A percentile compares a stretch with the other conserved stretches of the same genome.
These are phyloP conservation scores for Beris morrisii DNA, from an alignment of 2,888 invertebrate genomes.

Conservation along the genomic window DNA sequence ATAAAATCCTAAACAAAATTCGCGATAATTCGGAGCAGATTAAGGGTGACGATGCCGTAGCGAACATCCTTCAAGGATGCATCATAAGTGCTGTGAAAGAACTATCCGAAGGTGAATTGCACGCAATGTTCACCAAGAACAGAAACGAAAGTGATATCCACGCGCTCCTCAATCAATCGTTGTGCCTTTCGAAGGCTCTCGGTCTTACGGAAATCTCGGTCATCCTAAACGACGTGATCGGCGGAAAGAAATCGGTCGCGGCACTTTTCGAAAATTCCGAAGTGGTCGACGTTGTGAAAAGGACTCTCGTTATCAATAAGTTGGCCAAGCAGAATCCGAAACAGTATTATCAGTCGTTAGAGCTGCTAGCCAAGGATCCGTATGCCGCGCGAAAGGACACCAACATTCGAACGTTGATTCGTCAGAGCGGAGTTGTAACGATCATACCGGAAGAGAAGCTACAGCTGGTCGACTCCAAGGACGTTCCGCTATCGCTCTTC, in stretches of 20 bases:
- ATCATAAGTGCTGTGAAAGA: conserved; percentile 68
- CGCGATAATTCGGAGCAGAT: conserved; percentile 60
- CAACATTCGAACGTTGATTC: conserved; percentile 67
- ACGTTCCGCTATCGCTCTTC: conserved; percentile 70
- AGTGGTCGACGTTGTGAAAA: conserved; percentile 67
- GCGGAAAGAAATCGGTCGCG: conserved; percentile 56
- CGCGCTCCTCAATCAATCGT: conserved; percentile 65
- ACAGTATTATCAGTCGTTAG: conserved; percentile 62
- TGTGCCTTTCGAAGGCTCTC: conserved; percentile 69
- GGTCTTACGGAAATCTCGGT: conserved; percentile 57
- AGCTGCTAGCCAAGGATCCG: conserved; percentile 66
- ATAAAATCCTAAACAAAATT: conserved; percentile 62
- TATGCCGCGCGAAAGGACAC: conserved; percentile 70
- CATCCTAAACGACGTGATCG: conserved; percentile 32
- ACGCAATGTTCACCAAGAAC: conserved; percentile 32
- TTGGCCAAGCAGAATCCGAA: conserved; percentile 68
- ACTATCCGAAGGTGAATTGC: conserved; percentile 57
- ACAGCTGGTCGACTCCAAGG: conserved; percentile 65
- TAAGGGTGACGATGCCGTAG: conserved; percentile 57
- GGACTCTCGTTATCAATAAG: conserved; percentile 71
- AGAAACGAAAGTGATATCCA: conserved; percentile 46
- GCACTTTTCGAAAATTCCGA: conserved; percentile 63
- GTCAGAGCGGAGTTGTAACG: conserved; percentile 73
- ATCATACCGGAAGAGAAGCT: conserved; percentile 65
- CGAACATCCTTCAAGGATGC: conserved; percentile 67